Evolutionary conservation across 2,888 invertebrate species (phyloP).

Genomic region (Blastobasis adustella): DNA sequence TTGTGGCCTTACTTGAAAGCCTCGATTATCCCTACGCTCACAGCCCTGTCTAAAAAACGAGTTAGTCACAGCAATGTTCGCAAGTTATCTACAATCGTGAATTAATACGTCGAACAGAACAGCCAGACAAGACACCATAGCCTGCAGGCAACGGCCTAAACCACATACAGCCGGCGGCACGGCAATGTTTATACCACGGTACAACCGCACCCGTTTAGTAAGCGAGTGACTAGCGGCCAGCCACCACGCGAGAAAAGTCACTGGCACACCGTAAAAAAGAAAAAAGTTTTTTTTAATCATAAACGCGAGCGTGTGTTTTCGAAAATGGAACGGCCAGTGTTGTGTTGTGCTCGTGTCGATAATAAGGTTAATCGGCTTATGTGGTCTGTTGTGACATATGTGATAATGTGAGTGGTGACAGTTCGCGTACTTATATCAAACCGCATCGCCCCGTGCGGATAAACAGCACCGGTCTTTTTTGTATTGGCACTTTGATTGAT

Average conservation of each 20-base stretch:
- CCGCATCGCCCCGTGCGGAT: conserved; percentile 19
- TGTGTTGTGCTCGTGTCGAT: conserved; percentile 21
- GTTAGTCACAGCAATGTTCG: conserved; percentile 7
- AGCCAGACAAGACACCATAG: conserved; percentile 10
- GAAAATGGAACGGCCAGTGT: conserved; percentile 19
- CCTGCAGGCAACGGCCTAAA: conserved; percentile 23
- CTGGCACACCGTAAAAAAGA: too few relatives aligned
- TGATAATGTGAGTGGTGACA: conserved; percentile 25
- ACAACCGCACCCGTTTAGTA: conserved; percentile 30
- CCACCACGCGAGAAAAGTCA: conserved; percentile 35
- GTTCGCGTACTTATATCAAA: conserved; percentile 22
- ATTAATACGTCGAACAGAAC: conserved; percentile 41
- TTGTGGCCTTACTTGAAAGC: too few relatives aligned
- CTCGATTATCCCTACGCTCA: background rate
- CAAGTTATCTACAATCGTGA: conserved; percentile 46
- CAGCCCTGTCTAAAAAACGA: conserved; percentile 1
- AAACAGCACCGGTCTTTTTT: conserved; percentile 24
- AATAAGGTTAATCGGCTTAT: conserved; percentile 26
- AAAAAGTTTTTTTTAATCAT: too few relatives aligned
- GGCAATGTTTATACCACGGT: background rate
- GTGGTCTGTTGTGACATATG: conserved; percentile 20
- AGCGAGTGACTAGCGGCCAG: conserved; percentile 46
- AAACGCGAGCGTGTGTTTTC: conserved; percentile 11
- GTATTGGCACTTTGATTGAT: conserved; percentile 15
- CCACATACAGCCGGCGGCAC: too few relatives aligned